phyloP scores from a whole-genome alignment of 2,888 invertebrate genomes.

The Xylota segnis region DNA sequence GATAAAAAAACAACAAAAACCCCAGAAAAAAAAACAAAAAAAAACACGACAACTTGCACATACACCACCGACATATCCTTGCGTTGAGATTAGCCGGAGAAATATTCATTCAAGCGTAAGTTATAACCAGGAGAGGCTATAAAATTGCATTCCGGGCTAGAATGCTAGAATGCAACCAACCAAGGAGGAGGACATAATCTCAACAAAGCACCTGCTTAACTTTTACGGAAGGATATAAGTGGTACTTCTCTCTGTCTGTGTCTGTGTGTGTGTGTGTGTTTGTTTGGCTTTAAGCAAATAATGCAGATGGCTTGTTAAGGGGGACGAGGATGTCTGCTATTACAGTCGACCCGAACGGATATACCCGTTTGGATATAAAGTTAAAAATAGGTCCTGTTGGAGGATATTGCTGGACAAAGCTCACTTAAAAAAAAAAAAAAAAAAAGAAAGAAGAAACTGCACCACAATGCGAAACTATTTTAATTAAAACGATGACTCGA shows the following conservation, averaged over 20 bases:
- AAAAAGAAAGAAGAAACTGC: slow-evolving; percentile 1
- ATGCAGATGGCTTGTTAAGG: slow-evolving; percentile 36
- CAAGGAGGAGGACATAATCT: slow-evolving; percentile 56
- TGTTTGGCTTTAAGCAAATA: slow-evolving; percentile 1
- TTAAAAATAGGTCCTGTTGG: slow-evolving; percentile 39
- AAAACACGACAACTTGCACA: slow-evolving; percentile 13
- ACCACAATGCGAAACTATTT: slow-evolving; percentile 71
- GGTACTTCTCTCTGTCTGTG: neutral
- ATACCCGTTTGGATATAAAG: slow-evolving; percentile 32
- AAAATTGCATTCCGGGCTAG: slow-evolving; percentile 48
- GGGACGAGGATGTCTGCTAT: slow-evolving; percentile 19
- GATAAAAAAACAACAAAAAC: slow-evolving; percentile 2
- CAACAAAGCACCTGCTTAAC: slow-evolving; percentile 69
- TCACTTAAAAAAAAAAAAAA: too few relatives aligned
- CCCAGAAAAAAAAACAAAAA: slow-evolving; percentile 4
- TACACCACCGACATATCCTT: slow-evolving; percentile 1
- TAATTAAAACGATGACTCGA: slow-evolving; percentile 69
- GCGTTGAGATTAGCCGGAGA: slow-evolving; percentile 20
- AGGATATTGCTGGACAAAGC: neutral
- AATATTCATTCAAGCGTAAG: slow-evolving; percentile 57
- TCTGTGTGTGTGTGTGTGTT: neutral
- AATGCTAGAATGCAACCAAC: slow-evolving; percentile 39
- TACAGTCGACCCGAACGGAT: slow-evolving; percentile 21
- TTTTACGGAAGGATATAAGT: slow-evolving; percentile 59
- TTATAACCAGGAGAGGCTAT: slow-evolving; percentile 38